Conservation (phyloP, 2,888 invertebrate genomes). For the Acanthoscelides obtectus region DNA sequence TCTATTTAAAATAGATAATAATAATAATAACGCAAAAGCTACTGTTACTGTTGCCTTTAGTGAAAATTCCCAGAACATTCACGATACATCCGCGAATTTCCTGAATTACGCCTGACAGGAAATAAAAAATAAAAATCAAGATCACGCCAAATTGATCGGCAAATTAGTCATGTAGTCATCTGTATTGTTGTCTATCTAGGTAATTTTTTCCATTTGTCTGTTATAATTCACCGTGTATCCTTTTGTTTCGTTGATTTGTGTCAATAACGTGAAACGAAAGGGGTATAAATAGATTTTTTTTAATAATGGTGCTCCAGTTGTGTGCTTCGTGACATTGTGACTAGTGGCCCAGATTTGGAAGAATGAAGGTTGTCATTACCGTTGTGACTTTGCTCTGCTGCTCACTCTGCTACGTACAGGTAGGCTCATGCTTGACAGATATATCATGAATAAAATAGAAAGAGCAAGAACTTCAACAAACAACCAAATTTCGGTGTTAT, state of each 20-base stretch:
- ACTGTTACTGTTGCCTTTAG: background rate
- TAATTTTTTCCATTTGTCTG: conserved; percentile 21
- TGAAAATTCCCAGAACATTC: background rate
- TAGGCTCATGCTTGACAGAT: no score
- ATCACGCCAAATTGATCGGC: conserved; percentile 24
- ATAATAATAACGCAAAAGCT: background rate
- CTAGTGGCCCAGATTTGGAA: background rate
- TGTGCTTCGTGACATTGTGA: background rate
- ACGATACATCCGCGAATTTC: background rate
- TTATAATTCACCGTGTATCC: conserved; percentile 35
- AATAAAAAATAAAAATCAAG: conserved; percentile 13
- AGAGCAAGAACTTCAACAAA: no score
- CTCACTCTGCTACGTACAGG: background rate
- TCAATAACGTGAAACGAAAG: conserved; percentile 10
- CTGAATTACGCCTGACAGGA: conserved; percentile 7
- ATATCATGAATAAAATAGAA: no score
- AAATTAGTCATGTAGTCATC: conserved; percentile 28
- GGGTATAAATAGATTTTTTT: background rate
- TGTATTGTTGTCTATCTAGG: conserved; percentile 5
- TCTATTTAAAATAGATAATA: no score
- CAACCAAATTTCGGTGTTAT: no score
- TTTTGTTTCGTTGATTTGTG: conserved; percentile 25
- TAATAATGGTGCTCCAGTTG: background rate
- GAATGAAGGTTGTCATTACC: conserved; percentile 12
- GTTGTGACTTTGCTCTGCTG: background rate